These are phyloP conservation scores for Nyctalus aviator DNA, from an alignment of 2,797 vertebrate genomes.

Conservation along the genomic window DNA sequence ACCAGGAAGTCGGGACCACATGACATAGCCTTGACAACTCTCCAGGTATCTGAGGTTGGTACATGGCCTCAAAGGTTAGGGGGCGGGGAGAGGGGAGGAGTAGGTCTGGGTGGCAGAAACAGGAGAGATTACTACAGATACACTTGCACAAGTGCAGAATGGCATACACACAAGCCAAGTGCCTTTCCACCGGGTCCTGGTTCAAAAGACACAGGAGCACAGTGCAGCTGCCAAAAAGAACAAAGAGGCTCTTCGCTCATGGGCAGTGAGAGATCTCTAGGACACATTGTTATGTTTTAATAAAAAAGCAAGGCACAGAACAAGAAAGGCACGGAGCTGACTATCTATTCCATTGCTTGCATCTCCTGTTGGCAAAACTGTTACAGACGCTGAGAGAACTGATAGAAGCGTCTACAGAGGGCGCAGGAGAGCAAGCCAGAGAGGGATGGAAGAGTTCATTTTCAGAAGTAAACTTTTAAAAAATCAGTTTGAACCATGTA, in stretches of 20 bases:
- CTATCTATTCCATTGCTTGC: background rate
- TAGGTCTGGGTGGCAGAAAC: background rate
- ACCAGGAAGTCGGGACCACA: background rate
- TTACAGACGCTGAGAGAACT: background rate
- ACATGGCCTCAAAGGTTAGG: background rate
- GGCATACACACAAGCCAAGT: background rate
- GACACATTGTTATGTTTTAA: background rate
- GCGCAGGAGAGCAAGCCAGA: background rate
- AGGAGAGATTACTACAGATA: background rate
- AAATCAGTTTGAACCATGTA: background rate
- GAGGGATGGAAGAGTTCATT: background rate
- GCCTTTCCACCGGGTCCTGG: background rate
- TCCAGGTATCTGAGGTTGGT: background rate
- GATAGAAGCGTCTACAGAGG: background rate
- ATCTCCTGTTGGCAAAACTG: background rate
- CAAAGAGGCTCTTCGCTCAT: background rate
- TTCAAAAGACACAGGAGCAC: background rate
- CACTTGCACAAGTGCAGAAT: background rate
- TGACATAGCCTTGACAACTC: background rate
- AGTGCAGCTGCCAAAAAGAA: background rate
- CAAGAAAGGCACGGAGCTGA: background rate
- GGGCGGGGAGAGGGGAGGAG: no score
- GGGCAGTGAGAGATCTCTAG: background rate
- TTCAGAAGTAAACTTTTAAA: background rate
- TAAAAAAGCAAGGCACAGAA: background rate